Evolutionary conservation across 2,888 invertebrate species (phyloP).

Genomic region (Sinodicranocentrus sp.): DNA sequence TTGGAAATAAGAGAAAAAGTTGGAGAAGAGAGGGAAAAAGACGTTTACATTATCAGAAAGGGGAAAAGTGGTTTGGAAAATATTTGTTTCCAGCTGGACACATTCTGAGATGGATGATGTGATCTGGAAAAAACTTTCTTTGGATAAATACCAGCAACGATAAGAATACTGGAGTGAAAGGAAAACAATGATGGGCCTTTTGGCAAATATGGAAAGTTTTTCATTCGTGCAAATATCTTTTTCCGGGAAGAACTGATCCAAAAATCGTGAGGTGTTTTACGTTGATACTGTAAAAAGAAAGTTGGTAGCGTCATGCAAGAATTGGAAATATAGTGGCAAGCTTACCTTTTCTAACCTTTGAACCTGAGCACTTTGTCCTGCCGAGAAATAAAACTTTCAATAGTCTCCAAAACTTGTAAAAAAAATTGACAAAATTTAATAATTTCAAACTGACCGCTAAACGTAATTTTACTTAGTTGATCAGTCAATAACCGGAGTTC

Average conservation of each 20-base stretch:
- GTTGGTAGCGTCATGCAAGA: too few species aligned
- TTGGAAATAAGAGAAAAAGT: background rate
- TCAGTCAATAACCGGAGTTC: conserved; percentile 94
- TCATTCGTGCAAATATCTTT: too few species aligned
- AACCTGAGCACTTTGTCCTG: conserved; percentile 91
- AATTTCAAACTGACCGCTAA: conserved; percentile 89
- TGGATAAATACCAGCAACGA: too few species aligned
- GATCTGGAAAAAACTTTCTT: conserved; percentile 22
- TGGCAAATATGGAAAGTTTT: conserved; percentile 5
- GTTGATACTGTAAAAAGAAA: too few species aligned
- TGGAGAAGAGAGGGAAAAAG: too few species aligned
- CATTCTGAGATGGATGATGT: conserved; percentile 17
- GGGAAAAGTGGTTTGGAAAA: background rate
- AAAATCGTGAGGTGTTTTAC: too few species aligned
- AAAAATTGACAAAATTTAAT: too few species aligned
- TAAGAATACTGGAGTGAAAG: conserved; percentile 1
- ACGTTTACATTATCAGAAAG: background rate
- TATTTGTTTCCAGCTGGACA: conserved; percentile 11
- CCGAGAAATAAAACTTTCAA: background rate
- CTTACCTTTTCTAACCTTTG: too few species aligned
- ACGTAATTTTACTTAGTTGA: conserved; percentile 93
- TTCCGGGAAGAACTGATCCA: too few species aligned
- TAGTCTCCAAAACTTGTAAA: too few species aligned
- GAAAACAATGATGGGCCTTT: conserved; percentile 1
- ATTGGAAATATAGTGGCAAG: too few species aligned